These are phyloP conservation scores for Ibidorhyncha struthersii DNA, from an alignment of 2,113 vertebrate genomes.

Conservation along the genomic window DNA sequence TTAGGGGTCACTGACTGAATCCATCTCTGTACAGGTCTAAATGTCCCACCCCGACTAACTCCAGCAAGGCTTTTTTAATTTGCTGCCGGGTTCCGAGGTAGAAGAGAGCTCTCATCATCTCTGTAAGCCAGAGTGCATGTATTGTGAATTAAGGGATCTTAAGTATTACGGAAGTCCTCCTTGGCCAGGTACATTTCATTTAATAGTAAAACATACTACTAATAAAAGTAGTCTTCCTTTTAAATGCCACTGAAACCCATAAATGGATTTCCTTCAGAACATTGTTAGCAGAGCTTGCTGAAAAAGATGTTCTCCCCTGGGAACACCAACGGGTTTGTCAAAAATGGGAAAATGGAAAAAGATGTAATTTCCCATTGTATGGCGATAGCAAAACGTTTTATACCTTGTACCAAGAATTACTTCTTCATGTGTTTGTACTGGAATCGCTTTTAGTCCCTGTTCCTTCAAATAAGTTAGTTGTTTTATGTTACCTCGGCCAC, in stretches of 20 bases:
- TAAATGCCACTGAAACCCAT: neutral
- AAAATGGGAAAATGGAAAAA: neutral
- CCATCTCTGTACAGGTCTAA: neutral
- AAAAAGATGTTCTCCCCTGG: neutral
- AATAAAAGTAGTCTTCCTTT: neutral
- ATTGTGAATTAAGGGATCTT: neutral
- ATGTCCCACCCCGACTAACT: neutral
- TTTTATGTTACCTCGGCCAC: neutral
- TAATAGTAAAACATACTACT: neutral
- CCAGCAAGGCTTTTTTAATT: neutral
- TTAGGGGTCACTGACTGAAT: neutral
- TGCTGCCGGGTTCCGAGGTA: neutral
- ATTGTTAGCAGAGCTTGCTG: neutral
- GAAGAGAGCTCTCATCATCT: neutral
- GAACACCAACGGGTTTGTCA: neutral
- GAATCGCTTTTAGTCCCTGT: neutral
- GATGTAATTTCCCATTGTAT: neutral
- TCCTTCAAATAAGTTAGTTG: neutral
- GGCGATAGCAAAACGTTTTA: neutral
- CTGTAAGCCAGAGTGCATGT: accelerated
- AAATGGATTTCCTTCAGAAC: neutral
- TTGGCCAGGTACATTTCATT: neutral
- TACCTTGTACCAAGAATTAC: neutral
- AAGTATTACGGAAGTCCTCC: neutral
- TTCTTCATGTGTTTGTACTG: neutral